Evolutionary conservation across 2,888 invertebrate genomes (phyloP).

Genomic region (Amphipyra tragopoginis): DNA sequence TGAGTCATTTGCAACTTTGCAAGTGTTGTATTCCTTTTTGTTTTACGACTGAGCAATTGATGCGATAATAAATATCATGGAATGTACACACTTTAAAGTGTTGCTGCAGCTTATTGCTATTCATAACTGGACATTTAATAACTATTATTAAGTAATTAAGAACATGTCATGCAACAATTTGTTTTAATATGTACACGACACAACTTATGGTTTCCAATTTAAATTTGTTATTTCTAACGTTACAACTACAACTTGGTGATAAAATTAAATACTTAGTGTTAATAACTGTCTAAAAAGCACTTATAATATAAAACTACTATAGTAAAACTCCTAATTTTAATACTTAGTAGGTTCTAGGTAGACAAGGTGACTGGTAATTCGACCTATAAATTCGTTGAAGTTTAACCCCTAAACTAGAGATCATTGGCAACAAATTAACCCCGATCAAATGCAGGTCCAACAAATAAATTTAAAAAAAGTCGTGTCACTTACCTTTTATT

Average conservation of each 20-base stretch:
- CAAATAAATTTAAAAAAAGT: too few relatives aligned
- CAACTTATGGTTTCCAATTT: neutral
- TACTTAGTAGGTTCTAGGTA: too few relatives aligned
- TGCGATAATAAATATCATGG: conserved; percentile 16
- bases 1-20: too few relatives aligned
- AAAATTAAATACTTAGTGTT: neutral
- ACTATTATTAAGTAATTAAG: conserved; percentile 17
- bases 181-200: conserved; percentile 24
- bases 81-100: conserved; percentile 5
- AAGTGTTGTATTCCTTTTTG: conserved; percentile 26
- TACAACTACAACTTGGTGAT: neutral
- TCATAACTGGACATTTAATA: conserved; percentile 27
- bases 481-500: too few relatives aligned
- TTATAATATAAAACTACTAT: neutral
- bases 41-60: conserved; percentile 36
- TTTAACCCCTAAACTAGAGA: too few relatives aligned
- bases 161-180: conserved; percentile 37
- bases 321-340: too few relatives aligned
- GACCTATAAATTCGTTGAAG: too few relatives aligned
- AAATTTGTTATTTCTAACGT: neutral
- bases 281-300: neutral
- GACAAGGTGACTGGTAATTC: too few relatives aligned
- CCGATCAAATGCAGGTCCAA: too few relatives aligned
- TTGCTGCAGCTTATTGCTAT: conserved; percentile 15
- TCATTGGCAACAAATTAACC: too few relatives aligned